Percentiles rank a stretch among this genome's conserved stretches.
Evolutionary conservation across 1,140 invertebrate species (phyloP).

Genomic region (Drosophila insularis): DNA sequence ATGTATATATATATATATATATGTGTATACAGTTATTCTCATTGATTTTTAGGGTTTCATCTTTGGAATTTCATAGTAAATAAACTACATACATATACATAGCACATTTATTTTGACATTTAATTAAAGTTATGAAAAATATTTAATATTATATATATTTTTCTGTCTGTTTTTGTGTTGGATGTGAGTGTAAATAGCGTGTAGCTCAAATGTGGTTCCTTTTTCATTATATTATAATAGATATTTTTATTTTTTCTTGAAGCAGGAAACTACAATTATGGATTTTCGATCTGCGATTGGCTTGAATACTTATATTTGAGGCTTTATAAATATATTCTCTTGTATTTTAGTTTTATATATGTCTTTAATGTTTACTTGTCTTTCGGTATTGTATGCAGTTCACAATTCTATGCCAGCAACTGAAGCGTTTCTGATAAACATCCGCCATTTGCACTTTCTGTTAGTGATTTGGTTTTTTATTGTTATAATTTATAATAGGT

Average conservation of each 20-base stretch:
- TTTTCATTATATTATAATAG: constrained; percentile 45
- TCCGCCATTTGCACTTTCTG: constrained; percentile 33
- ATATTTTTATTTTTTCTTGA: constrained; percentile 34
- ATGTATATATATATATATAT: constrained; percentile 25
- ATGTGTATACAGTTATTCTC: constrained; percentile 32
- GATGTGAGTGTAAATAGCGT: constrained; percentile 70
- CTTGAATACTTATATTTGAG: constrained; percentile 38
- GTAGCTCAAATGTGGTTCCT: constrained; percentile 39
- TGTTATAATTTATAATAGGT: constrained; percentile 5
- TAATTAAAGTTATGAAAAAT: constrained; percentile 69
- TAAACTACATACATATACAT: constrained; percentile 53
- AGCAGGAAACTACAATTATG: constrained; percentile 33
- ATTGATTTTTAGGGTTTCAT: constrained; percentile 31
- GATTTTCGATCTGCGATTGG: constrained; percentile 2
- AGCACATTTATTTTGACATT: constrained; percentile 37
- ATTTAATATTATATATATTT: constrained; percentile 44
- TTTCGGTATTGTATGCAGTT: constrained; percentile 34
- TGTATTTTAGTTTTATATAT: constrained; percentile 24
- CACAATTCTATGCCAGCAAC: constrained; percentile 22
- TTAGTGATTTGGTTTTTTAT: constrained; percentile 26
- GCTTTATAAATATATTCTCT: constrained; percentile 52
- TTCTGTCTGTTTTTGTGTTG: constrained; percentile 24
- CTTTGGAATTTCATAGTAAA: constrained; percentile 45
- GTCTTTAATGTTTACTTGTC: constrained; percentile 11
- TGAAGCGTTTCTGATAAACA: constrained; percentile 13